These are phyloP conservation scores for Chesias legatella DNA, from an alignment of 2,888 invertebrate genomes.

Conservation along the genomic window DNA sequence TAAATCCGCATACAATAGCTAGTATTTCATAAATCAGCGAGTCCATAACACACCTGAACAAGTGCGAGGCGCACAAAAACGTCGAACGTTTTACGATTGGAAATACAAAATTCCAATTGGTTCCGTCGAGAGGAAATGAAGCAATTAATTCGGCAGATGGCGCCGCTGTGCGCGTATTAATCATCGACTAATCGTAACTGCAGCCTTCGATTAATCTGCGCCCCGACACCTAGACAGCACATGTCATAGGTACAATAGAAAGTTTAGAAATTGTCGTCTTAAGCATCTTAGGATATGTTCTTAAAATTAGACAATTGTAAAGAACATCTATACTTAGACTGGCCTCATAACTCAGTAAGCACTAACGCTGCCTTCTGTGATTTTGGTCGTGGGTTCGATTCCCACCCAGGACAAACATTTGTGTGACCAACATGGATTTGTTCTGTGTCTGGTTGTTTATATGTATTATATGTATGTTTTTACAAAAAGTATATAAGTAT, in stretches of 20 bases:
- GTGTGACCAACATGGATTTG: no score
- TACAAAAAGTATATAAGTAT: no score
- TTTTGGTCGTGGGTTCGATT: no score
- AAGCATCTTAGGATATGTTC: no score
- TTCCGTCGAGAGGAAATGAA: constrained; percentile 78
- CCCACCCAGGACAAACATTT: no score
- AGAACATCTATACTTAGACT: no score
- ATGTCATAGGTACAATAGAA: constrained; percentile 32
- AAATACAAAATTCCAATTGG: constrained; percentile 78
- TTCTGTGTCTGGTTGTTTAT: no score
- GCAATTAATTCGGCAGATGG: constrained; percentile 80
- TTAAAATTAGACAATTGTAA: no score
- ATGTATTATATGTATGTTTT: no score
- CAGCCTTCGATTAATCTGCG: constrained; percentile 77
- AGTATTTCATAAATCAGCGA: constrained; percentile 50
- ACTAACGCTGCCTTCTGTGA: no score
- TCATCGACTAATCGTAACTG: constrained; percentile 80
- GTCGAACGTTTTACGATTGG: constrained; percentile 62
- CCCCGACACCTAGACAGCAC: constrained; percentile 32
- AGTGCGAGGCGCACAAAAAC: constrained; percentile 61
- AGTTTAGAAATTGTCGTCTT: not conserved
- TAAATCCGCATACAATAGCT: no score
- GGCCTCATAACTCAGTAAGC: no score
- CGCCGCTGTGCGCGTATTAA: constrained; percentile 77
- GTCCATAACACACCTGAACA: constrained; percentile 65